These are phyloP conservation scores for Sprattus sprattus DNA, from an alignment of 2,113 vertebrate species.

Conservation along the genomic window DNA sequence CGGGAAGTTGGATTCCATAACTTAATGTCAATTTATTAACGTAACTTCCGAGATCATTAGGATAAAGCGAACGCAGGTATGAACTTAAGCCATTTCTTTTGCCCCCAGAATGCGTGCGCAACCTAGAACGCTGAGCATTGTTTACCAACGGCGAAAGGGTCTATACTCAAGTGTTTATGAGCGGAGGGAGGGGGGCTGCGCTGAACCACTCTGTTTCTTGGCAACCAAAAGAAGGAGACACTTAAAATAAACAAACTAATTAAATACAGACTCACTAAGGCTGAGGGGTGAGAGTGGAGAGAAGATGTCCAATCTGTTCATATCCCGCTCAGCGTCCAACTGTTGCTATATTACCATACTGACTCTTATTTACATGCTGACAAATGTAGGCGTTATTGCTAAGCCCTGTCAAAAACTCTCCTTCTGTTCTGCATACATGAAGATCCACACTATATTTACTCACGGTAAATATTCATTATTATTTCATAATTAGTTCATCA, in stretches of 20 bases:
- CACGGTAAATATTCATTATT: no score
- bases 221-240: conserved; percentile 51
- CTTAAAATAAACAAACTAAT: conserved; percentile 52
- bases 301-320: conserved; percentile 13
- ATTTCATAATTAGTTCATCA: no score
- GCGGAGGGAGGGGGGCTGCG: conserved; percentile 4
- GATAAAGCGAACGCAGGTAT: no score
- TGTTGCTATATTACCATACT: background rate
- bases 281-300: conserved; percentile 19
- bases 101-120: no score
- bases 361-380: background rate
- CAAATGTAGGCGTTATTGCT: background rate
- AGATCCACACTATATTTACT: background rate
- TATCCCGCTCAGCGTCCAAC: background rate
- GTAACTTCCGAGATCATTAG: no score
- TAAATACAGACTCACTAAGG: conserved; percentile 56
- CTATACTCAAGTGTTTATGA: conserved; percentile 19
- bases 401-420: background rate
- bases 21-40: no score
- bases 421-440: background rate
- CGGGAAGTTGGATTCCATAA: no score
- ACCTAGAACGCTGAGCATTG: no score
- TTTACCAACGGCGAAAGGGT: no score
- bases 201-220: conserved; percentile 52
- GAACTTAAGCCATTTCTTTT: no score